Conservation (phyloP, 2,888 invertebrate species). For the Pristionchus maxplancki region DNA sequence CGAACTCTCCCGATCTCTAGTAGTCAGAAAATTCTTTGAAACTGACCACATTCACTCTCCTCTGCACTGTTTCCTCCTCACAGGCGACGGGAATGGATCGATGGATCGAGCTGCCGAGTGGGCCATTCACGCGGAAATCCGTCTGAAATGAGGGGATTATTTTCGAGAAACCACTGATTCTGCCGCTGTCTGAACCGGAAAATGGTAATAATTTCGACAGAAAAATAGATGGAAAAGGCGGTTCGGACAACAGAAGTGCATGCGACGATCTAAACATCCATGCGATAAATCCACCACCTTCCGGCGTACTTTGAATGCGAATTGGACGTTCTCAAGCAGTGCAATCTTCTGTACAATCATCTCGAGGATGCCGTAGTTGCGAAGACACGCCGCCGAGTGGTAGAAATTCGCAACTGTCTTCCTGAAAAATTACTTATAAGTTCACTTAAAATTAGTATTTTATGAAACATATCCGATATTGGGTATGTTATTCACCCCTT, state of each 20-base stretch:
- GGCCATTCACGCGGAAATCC: constrained; percentile 36
- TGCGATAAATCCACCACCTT: too few species aligned
- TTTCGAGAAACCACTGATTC: background rate
- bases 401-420: constrained; percentile 59
- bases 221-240: too few species aligned
- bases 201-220: too few species aligned
- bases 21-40: too few species aligned
- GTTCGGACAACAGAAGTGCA: too few species aligned
- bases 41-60: constrained; percentile 5
- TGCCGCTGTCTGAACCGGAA: background rate
- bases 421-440: constrained; percentile 30
- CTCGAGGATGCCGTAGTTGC: constrained; percentile 60
- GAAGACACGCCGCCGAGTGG: constrained; percentile 65
- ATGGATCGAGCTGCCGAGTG: background rate
- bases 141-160: background rate
- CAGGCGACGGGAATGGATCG: constrained; percentile 29
- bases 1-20: too few species aligned
- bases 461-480: too few species aligned
- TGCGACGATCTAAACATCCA: too few species aligned
- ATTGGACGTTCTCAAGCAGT: constrained; percentile 59
- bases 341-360: constrained; percentile 58
- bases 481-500: too few species aligned
- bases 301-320: constrained; percentile 62
- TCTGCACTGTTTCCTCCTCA: constrained; percentile 21
- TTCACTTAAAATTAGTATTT: background rate